phyloP scores from a whole-genome alignment of 2,888 invertebrate genomes.

The Brenthis ino region DNA sequence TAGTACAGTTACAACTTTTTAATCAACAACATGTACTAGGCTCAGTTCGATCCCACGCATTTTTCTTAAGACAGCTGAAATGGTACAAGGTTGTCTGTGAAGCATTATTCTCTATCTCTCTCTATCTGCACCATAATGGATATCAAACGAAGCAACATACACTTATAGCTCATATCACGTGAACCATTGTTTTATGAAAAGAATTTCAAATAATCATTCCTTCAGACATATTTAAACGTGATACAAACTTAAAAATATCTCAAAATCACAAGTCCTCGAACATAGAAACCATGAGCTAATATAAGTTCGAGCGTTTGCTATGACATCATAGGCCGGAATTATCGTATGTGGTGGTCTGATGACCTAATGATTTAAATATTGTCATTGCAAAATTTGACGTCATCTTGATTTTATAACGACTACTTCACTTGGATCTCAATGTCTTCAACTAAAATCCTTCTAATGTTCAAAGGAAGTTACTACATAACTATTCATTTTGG shows the following conservation, averaged over 20 bases:
- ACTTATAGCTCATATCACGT: too few relatives aligned
- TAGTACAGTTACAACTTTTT: too few relatives aligned
- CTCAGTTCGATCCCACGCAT: too few relatives aligned
- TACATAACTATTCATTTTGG: background rate
- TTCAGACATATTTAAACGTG: conserved; percentile 11
- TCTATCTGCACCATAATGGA: too few relatives aligned
- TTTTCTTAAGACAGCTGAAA: too few relatives aligned
- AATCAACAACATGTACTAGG: too few relatives aligned
- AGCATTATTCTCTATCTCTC: too few relatives aligned
- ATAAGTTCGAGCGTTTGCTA: conserved; percentile 18
- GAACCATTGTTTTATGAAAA: background rate
- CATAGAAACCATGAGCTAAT: conserved; percentile 22
- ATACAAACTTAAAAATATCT: conserved; percentile 18
- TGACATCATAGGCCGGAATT: conserved; percentile 35
- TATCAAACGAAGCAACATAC: too few relatives aligned
- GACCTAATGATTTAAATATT: conserved; percentile 36
- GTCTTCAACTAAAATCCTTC: too few relatives aligned
- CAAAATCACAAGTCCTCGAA: conserved; percentile 11
- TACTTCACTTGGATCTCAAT: too few relatives aligned
- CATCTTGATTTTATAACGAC: conserved; percentile 1
- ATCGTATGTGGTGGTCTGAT: conserved; percentile 23
- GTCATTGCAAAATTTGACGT: conserved; percentile 31
- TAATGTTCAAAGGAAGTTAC: background rate
- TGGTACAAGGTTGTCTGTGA: too few relatives aligned
- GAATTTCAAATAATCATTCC: background rate